Evolutionary conservation across 2,888 invertebrate species (phyloP).

Genomic region (Capitulum mitella): DNA sequence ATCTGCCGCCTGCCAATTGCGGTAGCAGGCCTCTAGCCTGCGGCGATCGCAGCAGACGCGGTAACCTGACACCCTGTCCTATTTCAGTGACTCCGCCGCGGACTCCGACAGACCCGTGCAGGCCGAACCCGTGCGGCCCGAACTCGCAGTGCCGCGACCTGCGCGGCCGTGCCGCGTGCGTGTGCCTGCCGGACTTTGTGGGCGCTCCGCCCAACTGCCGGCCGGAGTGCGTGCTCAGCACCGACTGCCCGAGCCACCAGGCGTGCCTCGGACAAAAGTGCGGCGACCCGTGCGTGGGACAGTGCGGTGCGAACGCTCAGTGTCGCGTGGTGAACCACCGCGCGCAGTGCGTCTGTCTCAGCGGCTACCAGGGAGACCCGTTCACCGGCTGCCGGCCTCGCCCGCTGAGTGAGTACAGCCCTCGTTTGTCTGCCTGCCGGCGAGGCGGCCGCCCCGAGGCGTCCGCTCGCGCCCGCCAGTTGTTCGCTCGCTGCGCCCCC

Average conservation of each 20-base stretch:
- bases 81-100: constrained; percentile 26
- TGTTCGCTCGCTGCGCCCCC: not conserved
- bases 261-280: constrained; percentile 63
- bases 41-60: not conserved
- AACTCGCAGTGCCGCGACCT: constrained; percentile 59
- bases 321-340: constrained; percentile 67
- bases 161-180: constrained; percentile 53
- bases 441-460: not conserved
- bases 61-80: constrained; percentile 37
- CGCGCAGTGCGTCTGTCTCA: constrained; percentile 60
- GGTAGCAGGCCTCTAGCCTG: too few species aligned
- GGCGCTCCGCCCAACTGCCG: constrained; percentile 61
- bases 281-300: constrained; percentile 53
- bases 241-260: constrained; percentile 59
- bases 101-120: constrained; percentile 49
- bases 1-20: too few species aligned
- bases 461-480: not conserved
- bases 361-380: constrained; percentile 67
- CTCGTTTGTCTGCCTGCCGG: constrained; percentile 38
- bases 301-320: constrained; percentile 55
- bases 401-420: constrained; percentile 29
- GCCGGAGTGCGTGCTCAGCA: constrained; percentile 67
- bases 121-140: constrained; percentile 64
- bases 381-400: not conserved
- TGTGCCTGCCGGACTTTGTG: constrained; percentile 60